These are phyloP conservation scores for Platycheirus rosarum DNA, from an alignment of 2,888 invertebrate genomes.

Conservation along the genomic window DNA sequence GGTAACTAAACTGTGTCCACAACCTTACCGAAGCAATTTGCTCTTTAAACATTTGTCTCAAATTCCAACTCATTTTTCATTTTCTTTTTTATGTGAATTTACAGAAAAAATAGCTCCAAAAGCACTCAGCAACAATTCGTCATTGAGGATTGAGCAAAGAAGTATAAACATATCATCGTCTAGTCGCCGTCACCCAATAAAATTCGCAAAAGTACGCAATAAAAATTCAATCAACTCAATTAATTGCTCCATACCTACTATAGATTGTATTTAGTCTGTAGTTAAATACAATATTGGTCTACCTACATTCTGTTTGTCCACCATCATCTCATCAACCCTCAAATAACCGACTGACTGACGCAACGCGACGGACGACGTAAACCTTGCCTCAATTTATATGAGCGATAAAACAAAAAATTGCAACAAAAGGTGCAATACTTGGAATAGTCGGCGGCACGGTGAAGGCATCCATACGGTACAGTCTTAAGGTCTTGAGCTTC, in stretches of 20 bases:
- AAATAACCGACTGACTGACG: slow-evolving; percentile 2
- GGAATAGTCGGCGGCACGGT: slow-evolving; percentile 3
- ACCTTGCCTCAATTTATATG: slow-evolving; percentile 38
- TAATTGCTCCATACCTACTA: slow-evolving; percentile 21
- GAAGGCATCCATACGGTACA: not conserved
- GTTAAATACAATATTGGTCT: slow-evolving; percentile 14
- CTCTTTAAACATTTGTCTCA: too few relatives aligned
- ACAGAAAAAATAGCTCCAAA: slow-evolving; percentile 6
- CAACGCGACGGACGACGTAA: too few relatives aligned
- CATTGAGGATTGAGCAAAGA: slow-evolving; percentile 15
- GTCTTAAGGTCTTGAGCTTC: slow-evolving; percentile 37
- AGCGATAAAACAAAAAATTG: slow-evolving; percentile 28
- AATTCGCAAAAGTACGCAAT: slow-evolving; percentile 47
- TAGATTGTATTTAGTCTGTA: not conserved
- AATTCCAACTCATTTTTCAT: too few relatives aligned
- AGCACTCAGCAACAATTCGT: slow-evolving; percentile 23
- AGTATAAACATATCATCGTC: slow-evolving; percentile 24
- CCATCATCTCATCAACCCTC: not conserved
- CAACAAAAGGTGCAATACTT: slow-evolving; percentile 51
- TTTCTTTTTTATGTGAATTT: not conserved
- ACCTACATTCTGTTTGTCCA: slow-evolving; percentile 39
- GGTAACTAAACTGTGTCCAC: too few relatives aligned
- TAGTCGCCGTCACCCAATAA: slow-evolving; percentile 49
- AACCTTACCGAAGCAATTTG: too few relatives aligned
- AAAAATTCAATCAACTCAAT: slow-evolving; percentile 53